These are phyloP conservation scores for Anguilla marmorata DNA, from an alignment of 2,797 vertebrate species.

Conservation along the genomic window DNA sequence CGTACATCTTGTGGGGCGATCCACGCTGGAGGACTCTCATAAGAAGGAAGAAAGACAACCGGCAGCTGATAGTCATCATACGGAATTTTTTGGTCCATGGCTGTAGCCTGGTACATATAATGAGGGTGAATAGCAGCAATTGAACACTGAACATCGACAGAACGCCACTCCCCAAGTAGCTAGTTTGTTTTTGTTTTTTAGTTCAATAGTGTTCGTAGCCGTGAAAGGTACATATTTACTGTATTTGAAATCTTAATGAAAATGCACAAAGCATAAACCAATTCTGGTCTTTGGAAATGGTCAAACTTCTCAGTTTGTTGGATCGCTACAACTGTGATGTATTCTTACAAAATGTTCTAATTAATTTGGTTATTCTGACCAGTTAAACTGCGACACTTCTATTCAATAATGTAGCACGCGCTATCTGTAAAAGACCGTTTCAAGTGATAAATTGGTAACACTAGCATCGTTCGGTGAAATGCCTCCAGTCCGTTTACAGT, in stretches of 20 bases:
- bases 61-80: slow-evolving; percentile 90
- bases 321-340: neutral
- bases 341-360: neutral
- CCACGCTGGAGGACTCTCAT: slow-evolving; percentile 94
- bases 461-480: neutral
- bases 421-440: neutral
- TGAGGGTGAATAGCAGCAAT: too few species aligned
- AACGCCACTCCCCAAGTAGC: too few species aligned
- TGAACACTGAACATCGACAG: neutral
- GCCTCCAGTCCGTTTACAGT: neutral
- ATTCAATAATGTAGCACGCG: neutral
- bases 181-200: neutral
- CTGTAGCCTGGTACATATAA: neutral
- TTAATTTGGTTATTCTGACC: neutral
- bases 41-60: slow-evolving; percentile 90
- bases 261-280: neutral
- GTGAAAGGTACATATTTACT: neutral
- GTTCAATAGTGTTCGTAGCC: neutral
- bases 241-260: neutral
- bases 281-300: neutral
- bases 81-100: slow-evolving; percentile 83
- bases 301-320: neutral
- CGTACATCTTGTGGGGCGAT: slow-evolving; percentile 88
- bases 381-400: neutral
- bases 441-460: neutral